Base-by-base conservation (phyloP, 1,140 invertebrate species). In the Plutomurus gul region DNA sequence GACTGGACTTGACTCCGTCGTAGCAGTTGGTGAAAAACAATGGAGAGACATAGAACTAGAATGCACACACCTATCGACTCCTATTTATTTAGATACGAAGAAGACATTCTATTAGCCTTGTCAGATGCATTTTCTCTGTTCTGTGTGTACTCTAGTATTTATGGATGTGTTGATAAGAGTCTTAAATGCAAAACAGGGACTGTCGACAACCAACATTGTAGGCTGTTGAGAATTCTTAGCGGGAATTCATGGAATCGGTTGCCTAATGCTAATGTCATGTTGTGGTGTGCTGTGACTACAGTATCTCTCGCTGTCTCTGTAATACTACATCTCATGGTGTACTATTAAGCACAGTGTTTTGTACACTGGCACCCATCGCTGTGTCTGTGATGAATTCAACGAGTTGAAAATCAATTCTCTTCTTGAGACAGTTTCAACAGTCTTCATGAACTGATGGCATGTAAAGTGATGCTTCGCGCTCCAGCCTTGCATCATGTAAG, bases 81-180 rank as follows among this genome's bases (percentile, higher is more conserved):
- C n/a, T n/a, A n/a, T n/a, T n/a, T n/a, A n/a, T n/a, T n/a, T n/a
- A n/a, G n/a, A n/a, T n/a, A n/a, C 11, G 39, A 43, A 10, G 39
- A 43, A 43, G 56, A n/a, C 56, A 65, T n/a, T n/a, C n/a, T n/a
- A n/a, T n/a, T n/a, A 16, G 18, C 56, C 30, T 27, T 65, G 25
- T 33, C 27, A n/a, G 25, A 65, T 65, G 7, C 36, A 65, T 65
- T 33, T 30, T 65, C 56, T 6, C 56, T 11, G 11, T 65, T n/a
- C 16, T 65, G 27, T 65, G 56, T 65, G 56, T 65, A 65, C 56
- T 36, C 27, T 65, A 65, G 56, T 65, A 65, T 65, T 65, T 65
- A 65, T 65, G 56, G 56, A 65, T 65, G 56, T 65, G 56, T 36
- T 65, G 56, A 65, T 65, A 65, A 65, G 56, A 65, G 56, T 65